Evolutionary conservation across 2,797 vertebrate species (phyloP).

Genomic region (Lagocephalus sceleratus): DNA sequence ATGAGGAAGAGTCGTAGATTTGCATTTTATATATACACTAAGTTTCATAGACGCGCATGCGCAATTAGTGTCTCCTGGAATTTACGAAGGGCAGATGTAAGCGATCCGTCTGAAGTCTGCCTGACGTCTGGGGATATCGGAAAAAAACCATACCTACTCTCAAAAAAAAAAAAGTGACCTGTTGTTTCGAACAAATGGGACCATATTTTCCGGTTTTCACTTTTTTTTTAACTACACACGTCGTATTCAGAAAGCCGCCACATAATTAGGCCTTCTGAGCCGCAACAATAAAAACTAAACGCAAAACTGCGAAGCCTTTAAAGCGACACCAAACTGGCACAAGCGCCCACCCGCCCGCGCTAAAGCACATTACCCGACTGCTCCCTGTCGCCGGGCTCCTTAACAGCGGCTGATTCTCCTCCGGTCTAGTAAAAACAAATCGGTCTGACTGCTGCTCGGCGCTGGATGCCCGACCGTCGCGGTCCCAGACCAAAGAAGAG

Average conservation of each 20-base stretch:
- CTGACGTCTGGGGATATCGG: too few species aligned
- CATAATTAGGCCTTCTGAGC: too few species aligned
- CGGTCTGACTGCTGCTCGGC: constrained; percentile 55
- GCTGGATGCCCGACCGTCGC: constrained; percentile 61
- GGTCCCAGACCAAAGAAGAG: constrained; percentile 45
- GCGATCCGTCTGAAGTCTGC: background rate
- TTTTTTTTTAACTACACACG: too few species aligned
- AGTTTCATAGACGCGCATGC: background rate
- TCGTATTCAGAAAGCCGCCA: too few species aligned
- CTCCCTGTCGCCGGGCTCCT: constrained; percentile 24
- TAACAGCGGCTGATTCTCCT: constrained; percentile 40
- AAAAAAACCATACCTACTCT: too few species aligned
- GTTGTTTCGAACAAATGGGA: too few species aligned
- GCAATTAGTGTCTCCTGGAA: background rate
- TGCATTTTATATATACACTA: constrained; percentile 1
- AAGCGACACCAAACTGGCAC: background rate
- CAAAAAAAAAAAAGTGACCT: too few species aligned
- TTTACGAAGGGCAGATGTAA: background rate
- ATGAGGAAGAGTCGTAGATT: constrained; percentile 8
- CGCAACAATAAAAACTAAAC: too few species aligned
- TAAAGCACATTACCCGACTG: constrained; percentile 13
- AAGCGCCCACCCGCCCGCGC: constrained; percentile 20
- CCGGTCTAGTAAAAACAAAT: constrained; percentile 61
- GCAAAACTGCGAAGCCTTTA: too few species aligned
- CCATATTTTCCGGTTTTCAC: too few species aligned